phyloP scores from a whole-genome alignment of 2,113 vertebrate genomes.

The Condylura cristata region DNA sequence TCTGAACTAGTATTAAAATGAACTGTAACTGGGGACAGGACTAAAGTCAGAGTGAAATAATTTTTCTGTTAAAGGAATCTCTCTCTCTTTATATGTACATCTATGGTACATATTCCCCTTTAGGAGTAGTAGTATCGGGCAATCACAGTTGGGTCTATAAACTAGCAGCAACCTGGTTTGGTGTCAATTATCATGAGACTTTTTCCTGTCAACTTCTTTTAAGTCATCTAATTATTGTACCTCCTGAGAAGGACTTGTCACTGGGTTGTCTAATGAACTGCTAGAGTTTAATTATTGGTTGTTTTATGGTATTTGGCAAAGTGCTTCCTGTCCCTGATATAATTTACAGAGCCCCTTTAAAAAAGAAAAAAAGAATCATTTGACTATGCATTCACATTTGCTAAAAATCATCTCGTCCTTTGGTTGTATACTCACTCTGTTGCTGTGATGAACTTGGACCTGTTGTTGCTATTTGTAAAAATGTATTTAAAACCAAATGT shows the following conservation, averaged over 20 bases:
- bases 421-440: background rate
- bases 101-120: background rate
- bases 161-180: background rate
- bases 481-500: slow-evolving; percentile 6
- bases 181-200: background rate
- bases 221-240: background rate
- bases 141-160: background rate
- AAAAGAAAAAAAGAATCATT: slow-evolving; percentile 25
- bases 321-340: background rate
- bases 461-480: slow-evolving; percentile 18
- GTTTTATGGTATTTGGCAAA: slow-evolving; percentile 55
- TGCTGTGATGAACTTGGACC: background rate
- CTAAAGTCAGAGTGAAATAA: background rate
- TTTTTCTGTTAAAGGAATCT: background rate
- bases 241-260: slow-evolving; percentile 5
- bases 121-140: background rate
- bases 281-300: slow-evolving; percentile 49
- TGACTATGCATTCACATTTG: slow-evolving; percentile 49
- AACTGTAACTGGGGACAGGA: background rate
- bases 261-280: slow-evolving; percentile 3
- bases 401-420: slow-evolving; percentile 4
- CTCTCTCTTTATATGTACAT: too few species aligned
- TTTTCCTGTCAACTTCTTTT: background rate
- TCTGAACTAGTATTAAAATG: slow-evolving; percentile 42
- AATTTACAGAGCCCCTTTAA: slow-evolving; percentile 17